Conservation (phyloP, 2,113 vertebrate genomes). For the Struthio camelus region DNA sequence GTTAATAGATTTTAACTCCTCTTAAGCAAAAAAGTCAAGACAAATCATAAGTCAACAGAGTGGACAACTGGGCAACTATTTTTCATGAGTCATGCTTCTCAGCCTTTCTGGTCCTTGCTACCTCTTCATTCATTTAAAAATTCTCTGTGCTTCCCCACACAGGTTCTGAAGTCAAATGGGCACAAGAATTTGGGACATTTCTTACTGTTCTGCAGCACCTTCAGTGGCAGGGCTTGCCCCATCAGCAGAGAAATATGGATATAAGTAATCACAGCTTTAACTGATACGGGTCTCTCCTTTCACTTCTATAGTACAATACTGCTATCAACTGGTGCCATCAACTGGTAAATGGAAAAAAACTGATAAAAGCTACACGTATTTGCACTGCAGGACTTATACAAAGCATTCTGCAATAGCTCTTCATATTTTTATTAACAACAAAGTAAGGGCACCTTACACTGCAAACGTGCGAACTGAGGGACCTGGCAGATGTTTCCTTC, state of each 20-base stretch:
- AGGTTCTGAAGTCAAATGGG: not conserved
- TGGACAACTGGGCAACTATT: conserved; percentile 16
- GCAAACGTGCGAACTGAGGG: not conserved
- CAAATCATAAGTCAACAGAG: not conserved
- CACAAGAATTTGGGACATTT: not conserved
- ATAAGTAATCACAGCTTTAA: not conserved
- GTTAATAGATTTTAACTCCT: not conserved
- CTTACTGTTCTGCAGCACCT: not conserved
- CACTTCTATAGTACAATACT: not conserved
- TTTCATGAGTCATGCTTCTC: not conserved
- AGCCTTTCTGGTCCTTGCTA: conserved; percentile 1
- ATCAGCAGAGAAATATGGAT: not conserved
- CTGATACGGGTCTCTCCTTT: not conserved
- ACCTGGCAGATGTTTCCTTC: not conserved
- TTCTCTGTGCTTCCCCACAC: not conserved
- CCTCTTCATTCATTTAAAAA: not conserved
- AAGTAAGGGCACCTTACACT: not conserved
- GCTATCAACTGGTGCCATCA: conserved; percentile 27
- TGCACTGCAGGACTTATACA: not conserved
- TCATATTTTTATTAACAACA: not conserved
- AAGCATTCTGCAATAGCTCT: not conserved
- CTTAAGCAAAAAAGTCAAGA: conserved; percentile 2
- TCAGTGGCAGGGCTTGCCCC: not conserved
- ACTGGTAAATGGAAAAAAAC: not conserved
- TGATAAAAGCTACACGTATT: not conserved